Evolutionary conservation across 1,140 invertebrate genomes (phyloP), one percentile per base, ranked within the genome.

Genomic region (Heliothis subflexa): DNA sequence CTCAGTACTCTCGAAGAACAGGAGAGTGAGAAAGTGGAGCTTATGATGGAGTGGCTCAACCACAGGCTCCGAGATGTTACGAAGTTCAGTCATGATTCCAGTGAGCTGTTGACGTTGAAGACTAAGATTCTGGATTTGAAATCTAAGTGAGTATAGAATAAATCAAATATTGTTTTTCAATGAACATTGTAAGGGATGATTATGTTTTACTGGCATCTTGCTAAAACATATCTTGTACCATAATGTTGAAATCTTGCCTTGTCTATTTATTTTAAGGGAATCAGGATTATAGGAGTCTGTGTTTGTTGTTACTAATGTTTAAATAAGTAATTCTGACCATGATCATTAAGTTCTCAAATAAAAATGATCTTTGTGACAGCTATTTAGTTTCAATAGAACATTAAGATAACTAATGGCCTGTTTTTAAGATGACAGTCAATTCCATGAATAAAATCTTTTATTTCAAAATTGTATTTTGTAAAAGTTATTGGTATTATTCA

Each of bases 31-130:
- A 92, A 93, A 21, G 86, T 89, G 0, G 90, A 92, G 45, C 70
- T 94, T 18, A 92, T 93, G 93, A 90, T 92, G 88, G 87, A 93
- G 52, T 94, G 93, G 93, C 83, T 94, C 0, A 91, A 91, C 61
- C 88, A 92, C 54, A 83, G 89, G 57, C 57, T 92, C 0, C 76
- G 86, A 1, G 86, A 93, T 66, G 87, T 93, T 0, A 85, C 87
- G 0, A 87, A 82, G 28, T 94, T 90, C 49, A 88, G 78, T 55
- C 83, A 85, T 49, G 79, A 89, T 59, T 89, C 90, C 3, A 92
- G 84, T 85, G 92, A 94, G 72, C 72, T 93, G 10, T 79, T 92
- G 4, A 88, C 84, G 7, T 45, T 91, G 7, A 93, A 92, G 81
- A 92, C 92, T 50, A 88, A 83, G 61, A 93, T 91, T 70, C 71